Evolutionary conservation across 2,113 vertebrate genomes (phyloP), one percentile per base, ranked within the genome.

Genomic region (Gadus macrocephalus): DNA sequence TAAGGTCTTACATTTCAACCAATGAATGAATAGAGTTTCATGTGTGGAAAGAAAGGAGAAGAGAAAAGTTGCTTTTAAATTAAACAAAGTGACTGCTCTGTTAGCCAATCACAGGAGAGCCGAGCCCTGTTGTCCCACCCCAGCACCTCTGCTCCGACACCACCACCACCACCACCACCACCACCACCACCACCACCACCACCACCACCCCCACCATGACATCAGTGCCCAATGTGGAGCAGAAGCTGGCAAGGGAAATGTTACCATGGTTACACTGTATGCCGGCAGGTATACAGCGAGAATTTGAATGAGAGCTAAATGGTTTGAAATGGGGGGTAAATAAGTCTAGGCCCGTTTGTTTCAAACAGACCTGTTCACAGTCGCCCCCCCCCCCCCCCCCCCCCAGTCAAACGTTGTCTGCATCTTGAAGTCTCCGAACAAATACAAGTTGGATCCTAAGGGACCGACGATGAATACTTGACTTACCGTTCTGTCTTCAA

Each of bases 401-500:
- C 31, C 31, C 31, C 31, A 35, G 31, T 7, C 31, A 1, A 7
- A 35, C 31, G 6, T 7, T 7, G 6, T 35, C 31, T 35, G 31
- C 31, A 35, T 16, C 6, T 49, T 62, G 8, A 64, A 11, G 42
- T 49, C 8, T 49, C 42, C 2, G 42, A 49, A 49, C 11, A 12
- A 49, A 9, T 49, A 49, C 12, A 9, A 49, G 8, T 49, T 12
- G 42, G 42, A 49, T 49, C 42, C 2, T 49, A 49, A 49, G 42
- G 42, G 42, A 49, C 42, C 12, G 42, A 49, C 11, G 5, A 42
- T 42, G 11, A 42, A 42, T 49, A 1, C 64, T 49, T 53, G 61
- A 84, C 96, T 96, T 93, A 98, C 97, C 92, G 97, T 99, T 95
- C 97, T 93, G 92, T 99, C 97, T 87, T 99, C 97, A 87, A 99